phyloP scores from a whole-genome alignment of 2,113 vertebrate genomes.

The Myiagra hebetior region DNA sequence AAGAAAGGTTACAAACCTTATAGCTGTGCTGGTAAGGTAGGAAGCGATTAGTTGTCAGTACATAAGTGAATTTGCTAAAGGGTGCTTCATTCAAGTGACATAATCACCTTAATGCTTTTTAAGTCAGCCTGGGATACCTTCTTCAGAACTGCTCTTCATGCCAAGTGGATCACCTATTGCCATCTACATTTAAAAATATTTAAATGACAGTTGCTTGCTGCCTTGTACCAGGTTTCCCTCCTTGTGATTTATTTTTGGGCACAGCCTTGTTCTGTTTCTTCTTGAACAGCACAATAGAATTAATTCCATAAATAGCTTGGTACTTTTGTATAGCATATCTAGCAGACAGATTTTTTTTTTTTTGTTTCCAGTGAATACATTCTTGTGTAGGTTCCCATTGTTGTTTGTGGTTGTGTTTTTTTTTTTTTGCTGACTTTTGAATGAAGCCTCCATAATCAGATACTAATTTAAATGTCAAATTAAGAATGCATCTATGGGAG shows the following conservation, averaged over 20 bases:
- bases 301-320: slow-evolving; percentile 55
- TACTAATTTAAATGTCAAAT: slow-evolving; percentile 62
- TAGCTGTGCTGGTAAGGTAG: not conserved
- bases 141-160: not conserved
- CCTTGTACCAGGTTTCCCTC: not conserved
- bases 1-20: not conserved
- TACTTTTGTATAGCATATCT: not conserved
- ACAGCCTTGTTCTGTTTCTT: slow-evolving; percentile 37
- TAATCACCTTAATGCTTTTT: not conserved
- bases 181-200: not conserved
- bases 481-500: slow-evolving; percentile 40
- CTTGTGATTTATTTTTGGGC: slow-evolving; percentile 42
- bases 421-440: not conserved
- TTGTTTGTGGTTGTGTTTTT: too few species aligned
- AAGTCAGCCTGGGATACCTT: not conserved
- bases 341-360: not conserved
- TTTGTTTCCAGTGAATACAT: not conserved
- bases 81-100: slow-evolving; percentile 6
- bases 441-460: slow-evolving; percentile 22
- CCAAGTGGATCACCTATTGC: not conserved
- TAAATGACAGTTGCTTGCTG: slow-evolving; percentile 28
- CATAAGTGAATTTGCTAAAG: not conserved
- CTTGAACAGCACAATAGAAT: slow-evolving; percentile 6
- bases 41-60: not conserved
- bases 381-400: not conserved